Base-by-base conservation (phyloP, 2,888 invertebrate genomes). In the Tridacna gigas region DNA sequence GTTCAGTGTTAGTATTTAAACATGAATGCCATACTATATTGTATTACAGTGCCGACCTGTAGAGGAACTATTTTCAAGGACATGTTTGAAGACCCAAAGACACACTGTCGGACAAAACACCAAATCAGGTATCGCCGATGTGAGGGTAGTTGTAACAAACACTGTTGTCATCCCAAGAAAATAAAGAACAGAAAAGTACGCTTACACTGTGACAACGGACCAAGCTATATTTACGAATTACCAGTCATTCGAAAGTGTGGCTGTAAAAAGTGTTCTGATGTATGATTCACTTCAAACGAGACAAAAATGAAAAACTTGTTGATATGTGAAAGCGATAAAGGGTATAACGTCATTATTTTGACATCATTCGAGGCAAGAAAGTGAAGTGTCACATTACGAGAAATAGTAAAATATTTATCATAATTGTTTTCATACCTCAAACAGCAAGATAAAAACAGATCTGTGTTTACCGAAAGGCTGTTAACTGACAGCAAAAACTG, bases 221-320 rank as follows among this genome's bases (percentile, higher is more conserved):
- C 97, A 81, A 97, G 97, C 86, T 98, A 98, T 96, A 97, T 98
- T 95, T 98, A 98, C 96, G 98, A 98, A 94, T 97, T 99, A 94
- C 98, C 99, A 94, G 97, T 99, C 95, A 98, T 99, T 94, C 97
- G 98, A 95, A 98, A 98, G 95, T 99, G 99, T 95, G 97, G 98
- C 90, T 99, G 99, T 96, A 97, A 90, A 80, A 88, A 87, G 69
- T 94, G 94, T 87, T 86, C 76, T 86, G 25, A 25, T 18, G 26
- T 20, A 20, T 22, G 47, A 18, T 45, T 20, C 47, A 48, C 22
- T 18, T 9, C 13, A 45, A 69, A 69, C 69, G 56, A 56, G 56
- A 56, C 20, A 56, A 7, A 37, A 37, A 37, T 37, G 37, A 37
- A 37, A 37, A 37, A 37, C 37, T 37, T 37, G 7, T 7, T 37